These are phyloP conservation scores for Platypus cylindrus DNA, from an alignment of 2,888 invertebrate genomes.

Conservation along the genomic window DNA sequence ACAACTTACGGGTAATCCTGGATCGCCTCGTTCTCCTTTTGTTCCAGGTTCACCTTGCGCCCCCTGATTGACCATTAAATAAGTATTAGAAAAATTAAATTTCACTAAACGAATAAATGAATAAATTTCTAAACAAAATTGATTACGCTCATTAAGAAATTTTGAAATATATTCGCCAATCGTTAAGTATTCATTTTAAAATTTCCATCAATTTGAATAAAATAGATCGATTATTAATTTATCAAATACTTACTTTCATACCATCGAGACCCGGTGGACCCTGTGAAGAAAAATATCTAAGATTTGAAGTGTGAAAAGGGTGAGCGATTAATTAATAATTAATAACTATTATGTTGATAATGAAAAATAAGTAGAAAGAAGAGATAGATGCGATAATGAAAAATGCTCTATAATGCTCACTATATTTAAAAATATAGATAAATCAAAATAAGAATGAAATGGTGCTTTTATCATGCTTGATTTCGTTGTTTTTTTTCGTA, in stretches of 20 bases:
- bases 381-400: conserved; percentile 2
- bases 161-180: no score
- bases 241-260: conserved; percentile 71
- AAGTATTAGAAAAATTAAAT: conserved; percentile 2
- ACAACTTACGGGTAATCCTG: conserved; percentile 77
- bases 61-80: conserved; percentile 45
- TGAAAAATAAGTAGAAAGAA: conserved; percentile 2
- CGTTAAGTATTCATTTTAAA: no score
- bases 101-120: no score
- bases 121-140: no score
- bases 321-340: conserved; percentile 11
- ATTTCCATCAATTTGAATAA: no score
- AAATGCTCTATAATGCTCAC: conserved; percentile 10
- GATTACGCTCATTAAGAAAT: no score
- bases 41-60: conserved; percentile 85
- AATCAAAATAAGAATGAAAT: background rate
- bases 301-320: conserved; percentile 21
- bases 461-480: no score
- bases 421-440: conserved; percentile 6
- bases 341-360: conserved; percentile 8
- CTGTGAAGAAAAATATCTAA: conserved; percentile 49
- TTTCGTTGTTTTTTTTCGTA: no score
- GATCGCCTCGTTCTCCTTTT: conserved; percentile 88
- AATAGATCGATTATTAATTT: no score
- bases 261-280: conserved; percentile 89